These are phyloP conservation scores for Entosphenus tridentatus DNA, from an alignment of 2,113 vertebrate species.

Conservation along the genomic window DNA sequence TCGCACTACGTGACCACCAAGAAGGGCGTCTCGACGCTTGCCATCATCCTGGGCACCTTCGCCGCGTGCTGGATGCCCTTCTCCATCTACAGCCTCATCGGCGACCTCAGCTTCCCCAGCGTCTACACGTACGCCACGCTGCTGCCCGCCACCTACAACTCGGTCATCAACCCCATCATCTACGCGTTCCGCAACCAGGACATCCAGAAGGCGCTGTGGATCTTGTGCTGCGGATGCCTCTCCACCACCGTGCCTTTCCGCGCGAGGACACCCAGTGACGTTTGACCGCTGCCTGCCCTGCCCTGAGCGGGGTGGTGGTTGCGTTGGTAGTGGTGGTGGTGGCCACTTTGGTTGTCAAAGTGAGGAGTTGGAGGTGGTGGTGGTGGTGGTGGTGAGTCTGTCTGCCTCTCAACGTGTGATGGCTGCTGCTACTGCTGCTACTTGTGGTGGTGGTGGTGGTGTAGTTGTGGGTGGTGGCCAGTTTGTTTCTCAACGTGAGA, in stretches of 20 bases:
- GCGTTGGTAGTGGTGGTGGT: neutral
- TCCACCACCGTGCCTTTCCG: conserved; percentile 27
- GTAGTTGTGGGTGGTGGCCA: too few species aligned
- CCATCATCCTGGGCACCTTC: conserved; percentile 53
- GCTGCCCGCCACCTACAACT: conserved; percentile 63
- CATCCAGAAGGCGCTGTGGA: conserved; percentile 57
- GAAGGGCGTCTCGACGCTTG: conserved; percentile 68
- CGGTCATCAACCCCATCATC: conserved; percentile 67
- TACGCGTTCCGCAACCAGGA: conserved; percentile 79
- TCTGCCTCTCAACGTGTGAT: too few species aligned
- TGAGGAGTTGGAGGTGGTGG: neutral
- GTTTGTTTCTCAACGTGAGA: too few species aligned
- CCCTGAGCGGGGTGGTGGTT: neutral
- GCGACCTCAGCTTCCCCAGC: conserved; percentile 32
- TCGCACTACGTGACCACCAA: conserved; percentile 58
- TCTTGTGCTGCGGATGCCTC: conserved; percentile 55
- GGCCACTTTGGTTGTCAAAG: conserved; percentile 1
- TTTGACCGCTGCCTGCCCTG: conserved; percentile 26
- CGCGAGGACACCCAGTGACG: conserved; percentile 54
- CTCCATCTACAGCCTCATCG: conserved; percentile 55
- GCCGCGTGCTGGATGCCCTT: conserved; percentile 80
- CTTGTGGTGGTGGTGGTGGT: too few species aligned
- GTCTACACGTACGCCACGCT: conserved; percentile 57
- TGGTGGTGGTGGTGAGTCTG: neutral
- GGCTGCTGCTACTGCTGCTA: too few species aligned